Evolutionary conservation across 2,888 invertebrate genomes (phyloP), one percentile per base, ranked within the genome.

Genomic region (Galerucella pusilla): DNA sequence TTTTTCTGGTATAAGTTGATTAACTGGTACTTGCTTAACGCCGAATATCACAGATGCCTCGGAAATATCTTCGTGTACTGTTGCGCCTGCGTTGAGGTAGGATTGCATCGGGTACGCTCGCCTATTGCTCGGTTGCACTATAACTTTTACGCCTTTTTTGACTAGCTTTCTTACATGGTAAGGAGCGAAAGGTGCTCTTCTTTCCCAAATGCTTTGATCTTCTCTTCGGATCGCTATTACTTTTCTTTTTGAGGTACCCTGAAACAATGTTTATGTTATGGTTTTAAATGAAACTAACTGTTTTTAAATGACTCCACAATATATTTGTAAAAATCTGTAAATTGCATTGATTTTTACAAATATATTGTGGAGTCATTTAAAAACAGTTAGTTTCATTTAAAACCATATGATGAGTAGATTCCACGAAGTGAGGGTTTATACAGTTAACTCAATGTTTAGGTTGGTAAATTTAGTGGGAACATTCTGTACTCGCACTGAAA

Each of bases 91-190:
- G 80, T 93, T 94, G 79, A 96, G 91, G 87, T 99, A 99, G 0
- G 95, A 91, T 92, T 98, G 97, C 92, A 98, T 97, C 1, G 99
- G 98, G 88, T 98, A 99, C 0, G 99, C 98, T 67, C 99, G 90
- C 78, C 99, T 90, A 87, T 99, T 99, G 74, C 98, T 98, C 0
- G 99, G 99, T 85, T 99, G 99, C 0, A 99, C 97, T 67, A 99
- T 94, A 67, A 99, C 98, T 87, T 95, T 96, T 61, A 98, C 94
- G 3, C 97, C 97, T 81, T 93, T 91, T 79, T 94, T 92, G 28
- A 96, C 95, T 80, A 99, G 89, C 80, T 94, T 93, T 81, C 94
- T 93, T 9, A 99, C 98, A 85, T 99, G 98, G 35, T 91, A 87
- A 0, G 99, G 99, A 0, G 97, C 94, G 79, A 99, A 93, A 0